Conservation (phyloP, 2,113 vertebrate genomes). For the Pedetes capensis region DNA sequence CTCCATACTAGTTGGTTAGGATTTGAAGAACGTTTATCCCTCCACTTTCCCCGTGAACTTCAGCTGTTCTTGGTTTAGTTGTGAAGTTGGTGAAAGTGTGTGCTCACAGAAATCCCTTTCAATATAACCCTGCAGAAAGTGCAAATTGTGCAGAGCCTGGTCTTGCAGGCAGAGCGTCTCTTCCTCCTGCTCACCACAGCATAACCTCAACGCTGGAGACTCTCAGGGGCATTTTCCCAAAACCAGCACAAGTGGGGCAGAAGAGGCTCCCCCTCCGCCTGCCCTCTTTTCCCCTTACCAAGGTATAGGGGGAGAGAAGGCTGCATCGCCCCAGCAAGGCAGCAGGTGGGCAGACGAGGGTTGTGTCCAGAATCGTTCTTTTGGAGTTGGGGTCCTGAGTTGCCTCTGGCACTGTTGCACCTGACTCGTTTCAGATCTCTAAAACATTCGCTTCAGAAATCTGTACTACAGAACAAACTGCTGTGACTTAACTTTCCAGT, state of each 20-base stretch:
- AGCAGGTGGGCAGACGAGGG: too few species aligned
- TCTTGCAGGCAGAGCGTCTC: not conserved
- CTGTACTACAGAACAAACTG: not conserved
- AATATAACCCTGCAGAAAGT: not conserved
- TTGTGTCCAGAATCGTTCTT: not conserved
- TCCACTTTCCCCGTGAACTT: not conserved
- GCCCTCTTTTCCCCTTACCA: fast-evolving
- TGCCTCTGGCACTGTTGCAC: not conserved
- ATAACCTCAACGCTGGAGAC: not conserved
- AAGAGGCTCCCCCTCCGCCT: too few species aligned
- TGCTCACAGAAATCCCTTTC: not conserved
- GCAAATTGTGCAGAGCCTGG: not conserved
- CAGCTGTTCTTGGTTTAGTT: not conserved
- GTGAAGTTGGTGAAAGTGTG: not conserved
- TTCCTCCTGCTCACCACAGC: not conserved
- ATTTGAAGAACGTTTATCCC: not conserved
- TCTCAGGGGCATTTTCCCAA: too few species aligned
- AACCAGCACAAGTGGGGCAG: not conserved
- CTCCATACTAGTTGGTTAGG: not conserved
- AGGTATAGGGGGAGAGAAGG: not conserved
- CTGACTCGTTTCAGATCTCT: not conserved
- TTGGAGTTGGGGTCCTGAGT: not conserved
- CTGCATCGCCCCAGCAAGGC: too few species aligned
- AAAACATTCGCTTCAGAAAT: not conserved
- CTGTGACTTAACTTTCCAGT: not conserved